These are phyloP conservation scores for Cordilura impudica DNA, from an alignment of 2,888 invertebrate genomes.

Conservation along the genomic window DNA sequence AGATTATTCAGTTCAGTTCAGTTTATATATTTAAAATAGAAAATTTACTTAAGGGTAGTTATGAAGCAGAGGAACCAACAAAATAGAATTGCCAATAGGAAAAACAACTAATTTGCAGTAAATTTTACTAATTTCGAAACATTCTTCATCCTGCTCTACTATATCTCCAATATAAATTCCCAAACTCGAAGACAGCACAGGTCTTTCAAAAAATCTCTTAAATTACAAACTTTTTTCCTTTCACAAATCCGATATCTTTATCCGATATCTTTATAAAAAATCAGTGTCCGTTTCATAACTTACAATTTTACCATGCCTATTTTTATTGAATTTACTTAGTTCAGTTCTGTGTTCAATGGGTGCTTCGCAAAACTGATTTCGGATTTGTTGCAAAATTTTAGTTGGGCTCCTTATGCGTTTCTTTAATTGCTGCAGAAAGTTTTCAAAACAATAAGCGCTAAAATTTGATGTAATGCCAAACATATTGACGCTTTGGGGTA, in stretches of 20 bases:
- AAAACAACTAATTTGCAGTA: slow-evolving; percentile 20
- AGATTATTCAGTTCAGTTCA: neutral
- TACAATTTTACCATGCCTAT: too few species aligned
- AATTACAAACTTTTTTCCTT: neutral
- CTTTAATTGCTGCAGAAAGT: slow-evolving; percentile 8
- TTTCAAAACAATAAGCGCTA: slow-evolving; percentile 33
- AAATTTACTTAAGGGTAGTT: slow-evolving; percentile 10
- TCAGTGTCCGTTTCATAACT: too few species aligned
- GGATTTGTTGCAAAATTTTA: slow-evolving; percentile 25
- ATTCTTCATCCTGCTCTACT: neutral
- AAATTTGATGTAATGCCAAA: slow-evolving; percentile 9
- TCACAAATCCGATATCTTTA: neutral
- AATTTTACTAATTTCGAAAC: neutral
- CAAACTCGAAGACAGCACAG: neutral
- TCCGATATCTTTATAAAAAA: slow-evolving; percentile 9
- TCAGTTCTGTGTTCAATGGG: neutral
- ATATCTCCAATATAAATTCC: neutral
- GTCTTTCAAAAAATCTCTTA: slow-evolving; percentile 23
- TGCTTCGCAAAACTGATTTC: neutral
- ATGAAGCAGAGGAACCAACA: slow-evolving; percentile 6
- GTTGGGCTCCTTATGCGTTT: neutral
- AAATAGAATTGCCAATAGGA: neutral
- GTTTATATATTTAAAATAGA: too few species aligned
- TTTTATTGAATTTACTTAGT: too few species aligned
- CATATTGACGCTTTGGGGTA: neutral